These are phyloP conservation scores for Subanguina moxae DNA, from an alignment of 1,140 invertebrate genomes.

Conservation along the genomic window DNA sequence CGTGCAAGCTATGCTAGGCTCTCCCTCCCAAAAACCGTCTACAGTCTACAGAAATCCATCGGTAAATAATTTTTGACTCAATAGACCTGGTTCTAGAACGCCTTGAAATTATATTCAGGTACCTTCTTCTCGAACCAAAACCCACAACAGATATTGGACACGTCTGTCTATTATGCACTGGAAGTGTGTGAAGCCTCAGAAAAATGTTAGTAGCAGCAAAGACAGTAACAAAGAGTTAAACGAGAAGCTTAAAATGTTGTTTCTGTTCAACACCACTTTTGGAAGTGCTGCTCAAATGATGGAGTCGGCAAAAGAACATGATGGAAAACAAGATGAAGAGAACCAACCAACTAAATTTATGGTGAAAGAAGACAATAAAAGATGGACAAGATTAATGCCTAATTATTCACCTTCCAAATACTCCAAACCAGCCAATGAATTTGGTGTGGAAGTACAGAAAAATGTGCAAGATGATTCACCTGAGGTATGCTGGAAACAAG, in stretches of 20 bases:
- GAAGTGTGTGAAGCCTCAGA: background rate
- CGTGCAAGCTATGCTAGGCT: constrained; percentile 11
- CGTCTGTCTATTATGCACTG: background rate
- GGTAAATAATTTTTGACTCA: constrained; percentile 23
- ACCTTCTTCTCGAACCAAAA: background rate
- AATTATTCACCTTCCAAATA: constrained; percentile 29
- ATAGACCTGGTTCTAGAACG: background rate
- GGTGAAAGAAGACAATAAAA: constrained; percentile 7
- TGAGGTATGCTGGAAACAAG: too few species aligned
- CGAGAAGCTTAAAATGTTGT: background rate
- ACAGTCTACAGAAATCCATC: constrained; percentile 47
- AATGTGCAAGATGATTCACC: constrained; percentile 26
- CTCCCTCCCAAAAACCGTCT: constrained; percentile 18
- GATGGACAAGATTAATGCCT: constrained; percentile 19
- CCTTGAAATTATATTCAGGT: background rate
- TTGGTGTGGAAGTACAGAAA: constrained; percentile 31
- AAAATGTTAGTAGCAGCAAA: too few species aligned
- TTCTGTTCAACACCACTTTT: background rate
- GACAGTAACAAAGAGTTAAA: too few species aligned
- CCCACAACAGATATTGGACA: background rate
- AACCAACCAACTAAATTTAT: background rate
- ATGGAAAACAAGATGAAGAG: background rate
- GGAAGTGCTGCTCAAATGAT: background rate
- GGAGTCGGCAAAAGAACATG: background rate
- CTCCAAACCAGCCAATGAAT: constrained; percentile 25